Evolutionary conservation across 2,113 vertebrate species (phyloP).

Genomic region (Guaruba guarouba): DNA sequence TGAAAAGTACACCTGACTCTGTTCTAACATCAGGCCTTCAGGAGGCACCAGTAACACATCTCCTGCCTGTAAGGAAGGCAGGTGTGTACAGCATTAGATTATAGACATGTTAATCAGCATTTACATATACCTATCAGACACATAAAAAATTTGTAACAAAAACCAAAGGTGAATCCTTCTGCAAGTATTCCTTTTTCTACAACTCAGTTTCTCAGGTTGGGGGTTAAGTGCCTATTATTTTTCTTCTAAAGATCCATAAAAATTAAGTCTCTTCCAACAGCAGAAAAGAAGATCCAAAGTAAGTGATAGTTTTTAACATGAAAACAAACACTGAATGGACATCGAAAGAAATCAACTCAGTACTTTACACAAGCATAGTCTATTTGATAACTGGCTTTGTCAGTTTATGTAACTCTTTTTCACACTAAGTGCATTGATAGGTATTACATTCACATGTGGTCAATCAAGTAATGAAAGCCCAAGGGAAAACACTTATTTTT

Average conservation of each 20-base stretch:
- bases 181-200: background rate
- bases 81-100: background rate
- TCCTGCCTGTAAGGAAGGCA: background rate
- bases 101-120: background rate
- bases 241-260: background rate
- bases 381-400: background rate
- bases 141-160: background rate
- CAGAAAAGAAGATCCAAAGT: background rate
- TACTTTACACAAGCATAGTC: background rate
- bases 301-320: background rate
- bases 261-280: background rate
- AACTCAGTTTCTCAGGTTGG: background rate
- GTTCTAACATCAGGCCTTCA: background rate
- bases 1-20: background rate
- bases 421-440: background rate
- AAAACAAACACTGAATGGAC: background rate
- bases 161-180: background rate
- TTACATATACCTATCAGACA: background rate
- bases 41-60: background rate
- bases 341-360: background rate
- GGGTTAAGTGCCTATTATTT: background rate
- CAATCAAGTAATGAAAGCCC: background rate
- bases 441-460: background rate
- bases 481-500: background rate
- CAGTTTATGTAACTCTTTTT: background rate